These are phyloP conservation scores for Eulithis testata DNA, from an alignment of 2,888 invertebrate genomes.

Conservation along the genomic window DNA sequence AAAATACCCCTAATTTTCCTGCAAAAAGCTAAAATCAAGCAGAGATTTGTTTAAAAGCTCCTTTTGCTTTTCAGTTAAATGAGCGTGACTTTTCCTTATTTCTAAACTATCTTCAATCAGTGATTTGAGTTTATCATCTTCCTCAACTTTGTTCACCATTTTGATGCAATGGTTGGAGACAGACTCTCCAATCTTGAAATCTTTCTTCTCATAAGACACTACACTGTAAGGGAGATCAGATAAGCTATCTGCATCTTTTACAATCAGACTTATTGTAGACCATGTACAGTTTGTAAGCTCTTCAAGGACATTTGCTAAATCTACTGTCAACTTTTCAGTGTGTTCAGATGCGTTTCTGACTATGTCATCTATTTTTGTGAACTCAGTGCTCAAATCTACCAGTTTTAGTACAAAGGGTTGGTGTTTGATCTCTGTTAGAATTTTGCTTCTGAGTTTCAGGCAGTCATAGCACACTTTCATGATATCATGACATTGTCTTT, in stretches of 20 bases:
- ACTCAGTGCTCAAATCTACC: constrained; percentile 73
- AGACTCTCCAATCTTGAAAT: constrained; percentile 77
- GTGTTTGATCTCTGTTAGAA: constrained; percentile 73
- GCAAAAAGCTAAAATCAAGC: constrained; percentile 74
- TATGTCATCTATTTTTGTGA: constrained; percentile 71
- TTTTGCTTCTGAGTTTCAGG: constrained; percentile 79
- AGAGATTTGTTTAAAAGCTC: constrained; percentile 58
- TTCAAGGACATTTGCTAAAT: constrained; percentile 60
- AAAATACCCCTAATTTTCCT: constrained; percentile 46
- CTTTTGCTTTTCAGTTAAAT: constrained; percentile 68
- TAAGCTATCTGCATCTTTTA: constrained; percentile 65
- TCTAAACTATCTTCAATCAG: constrained; percentile 75
- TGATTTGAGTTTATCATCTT: constrained; percentile 67
- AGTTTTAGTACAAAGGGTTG: constrained; percentile 75
- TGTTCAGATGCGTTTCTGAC: constrained; percentile 69
- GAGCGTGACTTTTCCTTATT: constrained; percentile 64
- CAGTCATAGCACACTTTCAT: constrained; percentile 84
- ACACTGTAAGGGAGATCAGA: constrained; percentile 75
- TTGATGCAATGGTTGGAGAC: constrained; percentile 68
- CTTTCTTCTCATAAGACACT: constrained; percentile 75
- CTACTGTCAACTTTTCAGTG: constrained; percentile 62
- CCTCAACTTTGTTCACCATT: constrained; percentile 52
- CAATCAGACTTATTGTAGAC: constrained; percentile 71
- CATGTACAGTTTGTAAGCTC: constrained; percentile 72
- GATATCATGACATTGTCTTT: constrained; percentile 79